phyloP scores from a whole-genome alignment of 2,113 vertebrate genomes.

The cat (Felis catus) region F.catus_Fca126_mat1.0 CM031413.1:54115501-54116000 shows the following conservation, averaged over 20 bases:
- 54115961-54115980: background rate
- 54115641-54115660: background rate
- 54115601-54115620: slow-evolving; percentile 74
- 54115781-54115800: background rate
- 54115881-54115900: background rate
- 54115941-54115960: background rate
- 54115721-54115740: rapidly evolving
- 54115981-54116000: background rate
- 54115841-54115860: background rate
- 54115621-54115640: background rate
- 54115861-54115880: background rate
- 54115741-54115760: slow-evolving; percentile 19
- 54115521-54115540: background rate
- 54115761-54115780: background rate
- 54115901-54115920: background rate
- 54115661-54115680: background rate
- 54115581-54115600: slow-evolving; percentile 68
- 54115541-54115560: background rate
- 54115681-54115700: slow-evolving; percentile 33
- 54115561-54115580: slow-evolving; percentile 20
- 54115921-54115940: rapidly evolving
- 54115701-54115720: background rate
- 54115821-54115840: background rate
- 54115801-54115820: background rate
- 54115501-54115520: background rate